These are phyloP conservation scores for Cephus pygmeus DNA, from an alignment of 2,888 invertebrate genomes.

Conservation along the genomic window DNA sequence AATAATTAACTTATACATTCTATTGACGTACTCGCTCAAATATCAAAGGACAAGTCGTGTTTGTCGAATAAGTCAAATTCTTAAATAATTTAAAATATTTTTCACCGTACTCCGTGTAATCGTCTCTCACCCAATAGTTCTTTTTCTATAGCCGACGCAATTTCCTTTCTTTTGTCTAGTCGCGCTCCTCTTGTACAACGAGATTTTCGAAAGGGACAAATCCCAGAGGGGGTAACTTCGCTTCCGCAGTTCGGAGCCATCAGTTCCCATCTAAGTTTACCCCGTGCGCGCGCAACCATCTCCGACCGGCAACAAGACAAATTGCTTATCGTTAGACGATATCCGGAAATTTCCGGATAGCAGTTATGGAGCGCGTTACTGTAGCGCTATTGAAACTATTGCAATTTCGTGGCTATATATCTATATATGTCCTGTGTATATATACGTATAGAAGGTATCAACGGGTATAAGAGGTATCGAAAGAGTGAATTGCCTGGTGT, in stretches of 20 bases:
- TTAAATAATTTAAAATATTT: background rate
- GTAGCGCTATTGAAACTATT: conserved; percentile 25
- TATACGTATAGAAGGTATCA: background rate
- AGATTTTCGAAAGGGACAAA: conserved; percentile 26
- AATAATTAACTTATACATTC: no score
- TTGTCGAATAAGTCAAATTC: background rate
- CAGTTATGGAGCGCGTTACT: conserved; percentile 13
- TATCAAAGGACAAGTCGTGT: no score
- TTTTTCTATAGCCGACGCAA: background rate
- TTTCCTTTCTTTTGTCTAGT: conserved; percentile 12
- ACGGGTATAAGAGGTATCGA: background rate
- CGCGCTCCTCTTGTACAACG: background rate
- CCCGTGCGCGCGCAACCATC: background rate
- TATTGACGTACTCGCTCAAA: no score
- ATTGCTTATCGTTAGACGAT: conserved; percentile 40
- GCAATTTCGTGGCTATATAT: conserved; percentile 20
- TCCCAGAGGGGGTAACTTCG: conserved; percentile 46
- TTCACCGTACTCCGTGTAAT: background rate
- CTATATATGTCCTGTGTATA: background rate
- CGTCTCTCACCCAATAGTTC: background rate
- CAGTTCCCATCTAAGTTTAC: conserved; percentile 40
- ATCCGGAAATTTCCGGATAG: conserved; percentile 11
- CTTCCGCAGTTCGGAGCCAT: conserved; percentile 41
- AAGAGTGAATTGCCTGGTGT: background rate
- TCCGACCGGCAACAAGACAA: conserved; percentile 38